phyloP scores from a whole-genome alignment of 2,797 vertebrate genomes.

The Enteromius anoplus region DNA sequence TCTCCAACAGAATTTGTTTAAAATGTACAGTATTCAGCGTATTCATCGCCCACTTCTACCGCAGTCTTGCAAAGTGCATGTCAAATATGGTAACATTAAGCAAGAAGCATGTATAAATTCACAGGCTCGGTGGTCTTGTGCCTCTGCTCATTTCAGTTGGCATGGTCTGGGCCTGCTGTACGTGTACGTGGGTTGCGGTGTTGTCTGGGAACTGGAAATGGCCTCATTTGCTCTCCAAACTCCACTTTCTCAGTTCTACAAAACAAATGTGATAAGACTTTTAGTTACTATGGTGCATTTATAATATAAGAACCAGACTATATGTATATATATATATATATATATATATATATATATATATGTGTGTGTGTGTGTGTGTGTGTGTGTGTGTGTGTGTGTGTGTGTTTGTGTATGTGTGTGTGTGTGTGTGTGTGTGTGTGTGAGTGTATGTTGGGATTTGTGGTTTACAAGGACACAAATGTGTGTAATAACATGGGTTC shows the following conservation, averaged over 20 bases:
- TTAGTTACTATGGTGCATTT: not conserved
- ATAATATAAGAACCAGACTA: too few relatives aligned
- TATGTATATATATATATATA: too few relatives aligned
- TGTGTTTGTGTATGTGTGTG: too few relatives aligned
- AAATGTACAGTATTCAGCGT: not conserved
- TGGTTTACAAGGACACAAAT: too few relatives aligned
- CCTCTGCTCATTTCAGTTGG: constrained; percentile 21
- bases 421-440: too few relatives aligned
- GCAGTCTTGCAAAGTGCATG: constrained; percentile 1
- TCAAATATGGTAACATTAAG: constrained; percentile 9
- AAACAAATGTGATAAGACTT: not conserved
- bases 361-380: too few relatives aligned
- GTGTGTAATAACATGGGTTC: too few relatives aligned
- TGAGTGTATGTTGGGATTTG: too few relatives aligned
- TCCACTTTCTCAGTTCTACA: constrained; percentile 46
- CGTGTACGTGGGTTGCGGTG: constrained; percentile 42
- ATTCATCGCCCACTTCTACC: not conserved
- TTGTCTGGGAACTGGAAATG: constrained; percentile 58
- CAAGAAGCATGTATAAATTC: not conserved
- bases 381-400: too few relatives aligned
- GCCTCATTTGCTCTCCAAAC: constrained; percentile 63
- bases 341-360: too few relatives aligned
- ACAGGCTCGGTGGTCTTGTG: not conserved
- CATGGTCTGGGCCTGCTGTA: not conserved
- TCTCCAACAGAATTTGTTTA: not conserved